These are phyloP conservation scores for Euleptes europaea DNA, from an alignment of 2,113 vertebrate species.

Conservation along the genomic window DNA sequence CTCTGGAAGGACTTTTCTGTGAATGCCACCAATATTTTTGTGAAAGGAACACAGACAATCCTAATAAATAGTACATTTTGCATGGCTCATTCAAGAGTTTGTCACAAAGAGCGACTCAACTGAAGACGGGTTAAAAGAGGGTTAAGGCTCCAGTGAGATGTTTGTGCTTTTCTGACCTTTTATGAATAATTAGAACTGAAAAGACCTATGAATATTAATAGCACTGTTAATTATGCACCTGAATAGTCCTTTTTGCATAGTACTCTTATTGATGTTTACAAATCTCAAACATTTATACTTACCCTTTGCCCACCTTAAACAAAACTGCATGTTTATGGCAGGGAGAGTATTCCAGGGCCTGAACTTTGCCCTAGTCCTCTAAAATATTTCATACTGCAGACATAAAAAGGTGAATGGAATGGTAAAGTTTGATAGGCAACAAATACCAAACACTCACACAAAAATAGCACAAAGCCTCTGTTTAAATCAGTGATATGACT, in stretches of 20 bases:
- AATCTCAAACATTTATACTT: slow-evolving; percentile 39
- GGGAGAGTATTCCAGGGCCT: neutral
- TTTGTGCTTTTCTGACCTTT: slow-evolving; percentile 33
- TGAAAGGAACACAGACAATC: slow-evolving; percentile 35
- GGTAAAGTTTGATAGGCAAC: neutral
- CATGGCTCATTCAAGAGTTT: slow-evolving; percentile 31
- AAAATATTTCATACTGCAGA: neutral
- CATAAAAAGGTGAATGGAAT: neutral
- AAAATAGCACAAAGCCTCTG: neutral
- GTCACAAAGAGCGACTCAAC: neutral
- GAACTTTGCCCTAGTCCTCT: neutral
- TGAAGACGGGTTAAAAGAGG: slow-evolving; percentile 45
- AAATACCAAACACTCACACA: neutral
- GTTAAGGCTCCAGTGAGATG: slow-evolving; percentile 12
- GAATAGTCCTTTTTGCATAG: slow-evolving; percentile 40
- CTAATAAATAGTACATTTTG: slow-evolving; percentile 31
- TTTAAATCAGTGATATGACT: neutral
- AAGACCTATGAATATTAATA: slow-evolving; percentile 66
- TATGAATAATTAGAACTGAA: slow-evolving; percentile 55
- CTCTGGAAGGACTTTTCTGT: slow-evolving; percentile 19
- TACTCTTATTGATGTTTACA: slow-evolving; percentile 40
- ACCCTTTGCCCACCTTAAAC: neutral
- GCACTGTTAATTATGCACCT: slow-evolving; percentile 58
- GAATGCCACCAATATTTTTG: slow-evolving; percentile 44
- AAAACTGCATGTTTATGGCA: neutral